A percentile compares a stretch with the other conserved stretches of the same genome.
These are phyloP conservation scores for Tetrao urogallus DNA, from an alignment of 2,113 vertebrate species.

Conservation along the genomic window DNA sequence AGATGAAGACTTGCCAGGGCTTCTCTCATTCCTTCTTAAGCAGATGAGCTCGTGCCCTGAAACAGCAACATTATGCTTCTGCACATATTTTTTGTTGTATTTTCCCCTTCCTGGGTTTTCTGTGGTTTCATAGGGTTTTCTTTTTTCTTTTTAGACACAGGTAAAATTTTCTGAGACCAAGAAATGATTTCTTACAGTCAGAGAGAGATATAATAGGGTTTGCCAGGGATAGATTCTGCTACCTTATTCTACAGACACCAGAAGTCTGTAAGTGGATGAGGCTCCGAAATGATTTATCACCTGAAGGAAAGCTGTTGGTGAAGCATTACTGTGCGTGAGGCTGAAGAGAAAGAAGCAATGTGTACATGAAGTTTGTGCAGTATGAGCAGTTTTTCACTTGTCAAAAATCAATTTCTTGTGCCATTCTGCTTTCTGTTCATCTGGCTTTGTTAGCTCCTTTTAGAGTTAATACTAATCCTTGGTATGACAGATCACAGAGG, in stretches of 20 bases:
- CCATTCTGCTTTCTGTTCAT: background rate
- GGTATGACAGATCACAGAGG: background rate
- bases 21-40: background rate
- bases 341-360: conserved; percentile 11
- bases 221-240: conserved; percentile 45
- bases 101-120: rapidly evolving
- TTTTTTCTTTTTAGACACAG: background rate
- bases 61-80: background rate
- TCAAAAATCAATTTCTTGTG: conserved; percentile 45
- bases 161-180: conserved; percentile 48
- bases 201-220: conserved; percentile 37
- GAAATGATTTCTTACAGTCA: conserved; percentile 52
- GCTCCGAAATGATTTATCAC: conserved; percentile 61
- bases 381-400: conserved; percentile 41
- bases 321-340: background rate
- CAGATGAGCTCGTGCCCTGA: background rate
- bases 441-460: background rate
- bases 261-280: conserved; percentile 53
- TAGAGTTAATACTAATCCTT: background rate
- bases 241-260: conserved; percentile 26
- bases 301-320: conserved; percentile 26
- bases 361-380: background rate
- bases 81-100: background rate
- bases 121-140: background rate
- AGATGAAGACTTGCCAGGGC: background rate